Conservation (phyloP, 2,113 vertebrate genomes). For the Eclectus roratus region DNA sequence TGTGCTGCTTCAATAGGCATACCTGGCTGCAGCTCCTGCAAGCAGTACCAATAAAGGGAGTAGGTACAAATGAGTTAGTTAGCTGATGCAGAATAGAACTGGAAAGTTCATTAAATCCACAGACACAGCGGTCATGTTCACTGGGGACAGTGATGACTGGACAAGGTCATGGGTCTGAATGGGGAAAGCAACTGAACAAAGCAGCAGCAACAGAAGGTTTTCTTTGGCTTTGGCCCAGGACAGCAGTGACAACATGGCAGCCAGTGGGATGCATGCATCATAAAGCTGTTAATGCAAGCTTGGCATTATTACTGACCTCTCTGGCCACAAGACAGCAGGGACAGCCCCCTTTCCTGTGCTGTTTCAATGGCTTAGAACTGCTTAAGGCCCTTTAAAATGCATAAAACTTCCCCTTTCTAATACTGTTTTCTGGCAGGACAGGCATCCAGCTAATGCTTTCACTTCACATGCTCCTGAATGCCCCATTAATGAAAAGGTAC, state of each 20-base stretch:
- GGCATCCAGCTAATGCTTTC: neutral
- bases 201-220: slow-evolving; percentile 2
- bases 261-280: neutral
- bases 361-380: neutral
- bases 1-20: neutral
- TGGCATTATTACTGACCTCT: neutral
- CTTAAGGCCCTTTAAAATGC: neutral
- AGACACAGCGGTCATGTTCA: neutral
- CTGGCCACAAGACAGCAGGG: neutral
- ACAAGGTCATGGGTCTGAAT: neutral
- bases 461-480: neutral
- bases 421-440: neutral
- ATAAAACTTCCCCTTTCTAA: neutral
- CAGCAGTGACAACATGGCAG: slow-evolving; percentile 16
- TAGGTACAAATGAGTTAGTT: neutral
- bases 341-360: neutral
- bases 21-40: neutral
- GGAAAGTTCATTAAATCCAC: slow-evolving; percentile 44
- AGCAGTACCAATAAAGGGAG: neutral
- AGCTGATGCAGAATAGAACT: neutral
- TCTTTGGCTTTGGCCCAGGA: slow-evolving; percentile 16
- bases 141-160: neutral
- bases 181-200: neutral
- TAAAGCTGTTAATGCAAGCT: neutral
- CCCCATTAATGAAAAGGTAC: neutral